Evolutionary conservation across 2,113 vertebrate genomes (phyloP), one percentile per base, ranked within the genome.

Genomic region (Chlamydotis undulata): DNA sequence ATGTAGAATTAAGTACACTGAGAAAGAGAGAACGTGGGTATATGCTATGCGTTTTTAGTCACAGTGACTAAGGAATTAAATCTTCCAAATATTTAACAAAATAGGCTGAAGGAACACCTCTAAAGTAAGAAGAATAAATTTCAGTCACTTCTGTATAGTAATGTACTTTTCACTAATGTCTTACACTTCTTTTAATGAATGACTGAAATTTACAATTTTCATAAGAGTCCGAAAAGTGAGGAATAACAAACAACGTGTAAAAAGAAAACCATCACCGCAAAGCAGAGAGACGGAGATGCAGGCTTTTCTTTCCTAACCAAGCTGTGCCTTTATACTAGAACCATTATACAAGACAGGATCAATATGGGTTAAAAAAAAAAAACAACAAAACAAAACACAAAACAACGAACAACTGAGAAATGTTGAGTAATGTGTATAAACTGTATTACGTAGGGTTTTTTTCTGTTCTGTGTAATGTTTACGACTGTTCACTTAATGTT

Each of bases 301-400:
- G 93, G 87, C 95, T 96, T 96, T 98, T 98, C 98, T 98, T 97
- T 98, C 97, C 96, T 97, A 98, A 99, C 99, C 99, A 98, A 98
- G 98, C 98, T 98, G 99, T 99, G 99, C 99, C 99, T 99, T 99
- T 98, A 98, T 96, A 98, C 97, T 97, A 98, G 97, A 98, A 98
- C 97, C 96, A 98, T 98, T 97, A 98, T 94, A 98, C 96, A 97
- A 97, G 97, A 96, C 98, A 94, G 94, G 96, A 97, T 98, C 92
- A 97, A 93, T 92, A 95, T 45, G 37, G 78, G 84, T 78, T 79
- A 87, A 98, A 97, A 98, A 69, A 65, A 98, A 97, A 98, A 65
- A 65, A 39, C 8, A 69, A 75, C 35, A 63, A 57, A 50, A 22
- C 11, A 95, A 81, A 98, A 98, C 18, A 41, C 12, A 69, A 98